These are phyloP conservation scores for Erinaceus europaeus DNA, from an alignment of 2,113 vertebrate species.

Conservation along the genomic window DNA sequence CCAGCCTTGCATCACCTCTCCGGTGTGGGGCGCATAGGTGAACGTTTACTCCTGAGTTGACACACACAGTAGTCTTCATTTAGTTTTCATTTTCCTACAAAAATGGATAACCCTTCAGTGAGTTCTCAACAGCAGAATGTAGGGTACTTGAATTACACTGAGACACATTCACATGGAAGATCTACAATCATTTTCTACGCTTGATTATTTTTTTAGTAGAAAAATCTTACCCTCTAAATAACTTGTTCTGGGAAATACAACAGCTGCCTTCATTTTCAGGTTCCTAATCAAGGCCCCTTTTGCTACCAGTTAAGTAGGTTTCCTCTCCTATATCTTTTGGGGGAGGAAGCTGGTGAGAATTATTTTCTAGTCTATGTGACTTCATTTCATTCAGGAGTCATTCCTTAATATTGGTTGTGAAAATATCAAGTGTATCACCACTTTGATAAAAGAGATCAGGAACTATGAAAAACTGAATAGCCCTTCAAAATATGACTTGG, in stretches of 20 bases:
- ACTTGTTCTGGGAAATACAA: neutral
- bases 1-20: neutral
- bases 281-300: neutral
- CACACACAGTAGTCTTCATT: neutral
- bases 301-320: neutral
- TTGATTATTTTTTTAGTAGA: neutral
- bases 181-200: neutral
- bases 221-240: neutral
- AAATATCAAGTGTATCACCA: neutral
- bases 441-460: neutral
- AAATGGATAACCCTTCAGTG: neutral
- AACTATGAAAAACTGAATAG: neutral
- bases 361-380: neutral
- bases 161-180: neutral
- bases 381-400: neutral
- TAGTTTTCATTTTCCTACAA: constrained; percentile 14
- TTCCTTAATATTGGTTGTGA: neutral
- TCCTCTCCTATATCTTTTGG: neutral
- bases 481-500: neutral
- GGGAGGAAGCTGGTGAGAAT: neutral
- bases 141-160: neutral
- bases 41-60: neutral
- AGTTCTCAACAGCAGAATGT: neutral
- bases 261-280: neutral
- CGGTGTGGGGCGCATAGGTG: neutral